These are phyloP conservation scores for Mugil cephalus DNA, from an alignment of 2,113 vertebrate genomes.

Conservation along the genomic window DNA sequence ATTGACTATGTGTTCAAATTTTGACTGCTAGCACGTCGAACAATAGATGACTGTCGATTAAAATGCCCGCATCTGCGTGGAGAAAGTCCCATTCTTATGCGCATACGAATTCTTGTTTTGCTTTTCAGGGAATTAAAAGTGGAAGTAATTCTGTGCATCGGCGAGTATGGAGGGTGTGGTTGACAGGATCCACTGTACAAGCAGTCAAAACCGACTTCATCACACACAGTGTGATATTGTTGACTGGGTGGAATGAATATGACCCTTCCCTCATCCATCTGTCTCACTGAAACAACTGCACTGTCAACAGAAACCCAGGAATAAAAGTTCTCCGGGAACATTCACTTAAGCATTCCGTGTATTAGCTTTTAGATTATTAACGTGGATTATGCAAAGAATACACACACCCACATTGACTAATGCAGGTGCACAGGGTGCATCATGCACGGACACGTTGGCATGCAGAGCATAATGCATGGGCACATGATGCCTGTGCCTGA, in stretches of 20 bases:
- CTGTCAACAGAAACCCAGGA: not conserved
- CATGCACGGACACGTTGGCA: constrained; percentile 53
- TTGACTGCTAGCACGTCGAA: no score
- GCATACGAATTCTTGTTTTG: no score
- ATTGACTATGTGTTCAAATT: no score
- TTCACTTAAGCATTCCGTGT: constrained; percentile 16
- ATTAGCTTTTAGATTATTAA: constrained; percentile 20
- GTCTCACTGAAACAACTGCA: constrained; percentile 20
- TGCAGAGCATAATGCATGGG: constrained; percentile 54
- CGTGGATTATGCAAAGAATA: constrained; percentile 5
- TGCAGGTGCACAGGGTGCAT: constrained; percentile 51
- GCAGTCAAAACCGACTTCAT: constrained; percentile 24
- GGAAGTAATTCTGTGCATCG: constrained; percentile 1
- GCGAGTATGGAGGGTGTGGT: constrained; percentile 2
- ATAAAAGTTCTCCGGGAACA: constrained; percentile 13
- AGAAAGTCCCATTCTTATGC: not conserved
- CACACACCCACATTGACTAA: constrained; percentile 11
- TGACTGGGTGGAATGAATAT: constrained; percentile 36
- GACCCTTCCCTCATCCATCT: constrained; percentile 5
- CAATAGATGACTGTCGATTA: not conserved
- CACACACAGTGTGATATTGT: constrained; percentile 55
- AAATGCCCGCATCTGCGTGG: not conserved
- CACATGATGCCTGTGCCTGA: constrained; percentile 70
- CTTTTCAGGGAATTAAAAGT: constrained; percentile 4
- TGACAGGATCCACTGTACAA: constrained; percentile 10